These are phyloP conservation scores for Rhagium mordax DNA, from an alignment of 2,888 invertebrate genomes.

Conservation along the genomic window DNA sequence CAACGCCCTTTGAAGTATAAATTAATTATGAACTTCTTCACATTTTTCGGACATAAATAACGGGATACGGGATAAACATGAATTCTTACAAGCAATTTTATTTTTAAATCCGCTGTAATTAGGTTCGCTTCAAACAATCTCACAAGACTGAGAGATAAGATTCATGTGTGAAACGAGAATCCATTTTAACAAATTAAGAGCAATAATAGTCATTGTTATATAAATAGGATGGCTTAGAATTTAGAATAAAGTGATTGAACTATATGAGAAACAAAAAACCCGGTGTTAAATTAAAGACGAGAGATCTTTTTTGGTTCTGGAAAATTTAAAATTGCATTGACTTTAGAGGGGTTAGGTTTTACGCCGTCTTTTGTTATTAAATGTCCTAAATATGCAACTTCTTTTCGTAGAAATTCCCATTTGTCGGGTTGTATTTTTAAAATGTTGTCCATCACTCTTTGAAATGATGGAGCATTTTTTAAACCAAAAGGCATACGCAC, in stretches of 20 bases:
- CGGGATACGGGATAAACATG: not conserved
- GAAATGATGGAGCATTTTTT: too few species aligned
- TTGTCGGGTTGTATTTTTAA: too few species aligned
- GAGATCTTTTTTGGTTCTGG: too few species aligned
- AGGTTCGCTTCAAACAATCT: not conserved
- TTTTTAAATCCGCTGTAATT: not conserved
- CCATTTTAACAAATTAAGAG: not conserved
- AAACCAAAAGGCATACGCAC: too few species aligned
- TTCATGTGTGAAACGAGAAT: not conserved
- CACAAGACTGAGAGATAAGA: not conserved
- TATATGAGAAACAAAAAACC: too few species aligned
- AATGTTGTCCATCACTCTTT: too few species aligned
- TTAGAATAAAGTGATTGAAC: not conserved
- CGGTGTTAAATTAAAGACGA: too few species aligned
- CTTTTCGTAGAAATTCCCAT: too few species aligned
- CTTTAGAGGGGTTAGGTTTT: too few species aligned
- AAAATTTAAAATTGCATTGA: too few species aligned
- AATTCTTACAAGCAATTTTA: not conserved
- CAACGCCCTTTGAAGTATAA: not conserved
- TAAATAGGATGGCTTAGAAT: not conserved
- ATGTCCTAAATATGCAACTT: too few species aligned
- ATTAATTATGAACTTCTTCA: not conserved
- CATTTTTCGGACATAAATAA: not conserved
- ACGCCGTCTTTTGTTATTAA: too few species aligned
- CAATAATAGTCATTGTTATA: not conserved